phyloP scores from a whole-genome alignment of 2,113 vertebrate species.

The Triplophysa siluroides region DNA sequence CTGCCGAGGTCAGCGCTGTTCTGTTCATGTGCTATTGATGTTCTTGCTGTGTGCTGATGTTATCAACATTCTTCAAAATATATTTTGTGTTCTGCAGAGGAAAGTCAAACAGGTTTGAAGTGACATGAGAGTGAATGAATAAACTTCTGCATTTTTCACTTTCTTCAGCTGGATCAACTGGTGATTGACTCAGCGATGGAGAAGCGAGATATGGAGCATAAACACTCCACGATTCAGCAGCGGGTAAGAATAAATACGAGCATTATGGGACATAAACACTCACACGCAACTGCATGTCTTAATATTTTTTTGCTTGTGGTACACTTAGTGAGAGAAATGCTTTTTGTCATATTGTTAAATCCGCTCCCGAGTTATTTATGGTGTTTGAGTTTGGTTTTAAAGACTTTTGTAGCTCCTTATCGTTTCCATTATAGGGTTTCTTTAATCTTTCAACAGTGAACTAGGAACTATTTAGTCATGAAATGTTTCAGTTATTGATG shows the following conservation, averaged over 20 bases:
- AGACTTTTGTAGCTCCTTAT: conserved; percentile 26
- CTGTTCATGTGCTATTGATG: not conserved
- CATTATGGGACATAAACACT: not conserved
- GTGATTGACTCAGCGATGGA: conserved; percentile 96
- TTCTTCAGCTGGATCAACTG: conserved; percentile 89
- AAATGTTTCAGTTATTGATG: conserved; percentile 30
- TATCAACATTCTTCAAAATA: too few species aligned
- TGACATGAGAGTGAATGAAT: too few species aligned
- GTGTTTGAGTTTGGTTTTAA: not conserved
- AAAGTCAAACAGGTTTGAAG: too few species aligned
- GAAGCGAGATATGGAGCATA: conserved; percentile 97
- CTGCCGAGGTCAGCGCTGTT: conserved; percentile 83
- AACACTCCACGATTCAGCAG: conserved; percentile 93
- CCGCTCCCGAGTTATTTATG: too few species aligned
- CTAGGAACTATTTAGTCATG: not conserved
- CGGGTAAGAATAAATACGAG: conserved; percentile 72
- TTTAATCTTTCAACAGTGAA: conserved; percentile 12
- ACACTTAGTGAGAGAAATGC: not conserved
- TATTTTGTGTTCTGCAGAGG: too few species aligned
- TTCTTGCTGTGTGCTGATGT: not conserved
- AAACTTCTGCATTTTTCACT: conserved; percentile 9
- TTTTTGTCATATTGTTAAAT: not conserved
- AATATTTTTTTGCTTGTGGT: too few species aligned
- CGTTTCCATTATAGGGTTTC: conserved; percentile 9
- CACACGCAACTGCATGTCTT: not conserved